Conservation (phyloP, 35 echinoderm and acorn worm genomes). For the Diadema setosum region DNA sequence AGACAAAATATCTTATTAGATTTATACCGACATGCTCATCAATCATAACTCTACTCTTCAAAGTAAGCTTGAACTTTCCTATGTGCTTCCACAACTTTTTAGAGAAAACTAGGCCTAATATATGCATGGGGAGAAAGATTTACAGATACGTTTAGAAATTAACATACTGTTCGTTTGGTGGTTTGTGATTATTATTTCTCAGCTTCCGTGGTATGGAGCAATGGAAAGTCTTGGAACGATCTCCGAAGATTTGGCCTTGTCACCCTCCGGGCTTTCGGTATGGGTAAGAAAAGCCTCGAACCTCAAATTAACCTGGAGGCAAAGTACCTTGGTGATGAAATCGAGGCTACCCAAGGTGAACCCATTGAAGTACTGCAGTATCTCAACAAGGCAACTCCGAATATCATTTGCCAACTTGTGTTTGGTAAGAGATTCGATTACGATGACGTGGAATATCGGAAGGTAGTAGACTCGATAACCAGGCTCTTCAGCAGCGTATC, state of each 20-base stretch:
- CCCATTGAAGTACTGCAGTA: background rate
- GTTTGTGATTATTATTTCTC: background rate
- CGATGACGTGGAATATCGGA: background rate
- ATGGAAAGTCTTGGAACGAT: slow-evolving; percentile 7
- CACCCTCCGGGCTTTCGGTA: background rate
- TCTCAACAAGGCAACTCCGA: slow-evolving; percentile 22
- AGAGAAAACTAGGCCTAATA: too few species aligned
- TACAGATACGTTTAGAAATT: too few species aligned
- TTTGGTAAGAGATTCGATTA: slow-evolving; percentile 59
- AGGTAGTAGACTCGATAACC: background rate
- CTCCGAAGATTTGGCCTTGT: slow-evolving; percentile 20
- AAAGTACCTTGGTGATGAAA: background rate
- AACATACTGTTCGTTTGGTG: background rate
- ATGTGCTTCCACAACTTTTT: too few species aligned
- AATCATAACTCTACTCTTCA: too few species aligned
- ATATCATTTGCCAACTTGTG: slow-evolving; percentile 19
- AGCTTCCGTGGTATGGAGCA: slow-evolving; percentile 1
- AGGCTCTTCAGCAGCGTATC: background rate
- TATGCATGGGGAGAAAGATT: too few species aligned
- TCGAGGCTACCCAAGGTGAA: background rate
- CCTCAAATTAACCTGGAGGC: slow-evolving; percentile 23
- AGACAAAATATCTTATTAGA: too few species aligned
- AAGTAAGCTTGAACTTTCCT: too few species aligned
- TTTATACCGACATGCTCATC: too few species aligned
- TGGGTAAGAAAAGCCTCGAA: slow-evolving; percentile 34